Percentiles rank a stretch among this genome's conserved stretches.
Conservation (phyloP, 2,113 vertebrate genomes). For the Felis chaus region DNA sequence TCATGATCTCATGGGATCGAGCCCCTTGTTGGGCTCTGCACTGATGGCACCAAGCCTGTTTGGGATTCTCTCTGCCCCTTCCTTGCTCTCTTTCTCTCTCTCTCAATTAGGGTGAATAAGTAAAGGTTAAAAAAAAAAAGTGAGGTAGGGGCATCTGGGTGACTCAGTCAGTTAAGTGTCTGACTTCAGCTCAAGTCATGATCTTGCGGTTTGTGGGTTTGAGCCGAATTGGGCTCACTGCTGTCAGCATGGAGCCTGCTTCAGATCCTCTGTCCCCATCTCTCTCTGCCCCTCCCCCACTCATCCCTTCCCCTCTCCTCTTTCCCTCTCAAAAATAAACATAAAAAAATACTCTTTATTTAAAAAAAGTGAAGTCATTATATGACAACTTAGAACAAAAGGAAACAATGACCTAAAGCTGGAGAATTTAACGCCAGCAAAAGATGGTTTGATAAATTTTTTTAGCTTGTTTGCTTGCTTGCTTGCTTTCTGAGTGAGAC, state of each 20-base stretch:
- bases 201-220: background rate
- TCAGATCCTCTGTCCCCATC: background rate
- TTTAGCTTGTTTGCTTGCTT: too few relatives aligned
- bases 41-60: too few relatives aligned
- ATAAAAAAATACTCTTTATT: too few relatives aligned
- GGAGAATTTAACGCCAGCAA: background rate
- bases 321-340: background rate
- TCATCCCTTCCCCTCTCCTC: background rate
- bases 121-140: too few relatives aligned
- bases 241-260: background rate
- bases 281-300: background rate
- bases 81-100: too few relatives aligned
- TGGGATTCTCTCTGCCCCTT: too few relatives aligned
- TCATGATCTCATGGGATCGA: too few relatives aligned
- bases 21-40: too few relatives aligned
- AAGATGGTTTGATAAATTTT: background rate
- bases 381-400: background rate
- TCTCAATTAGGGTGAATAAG: too few relatives aligned
- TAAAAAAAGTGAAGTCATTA: background rate
- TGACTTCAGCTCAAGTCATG: background rate
- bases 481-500: too few relatives aligned
- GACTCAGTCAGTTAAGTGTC: background rate
- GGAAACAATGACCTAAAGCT: background rate
- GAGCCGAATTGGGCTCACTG: background rate
- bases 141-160: background rate